phyloP scores from a whole-genome alignment of 2,113 vertebrate genomes.

The Arothron firmamentum region DNA sequence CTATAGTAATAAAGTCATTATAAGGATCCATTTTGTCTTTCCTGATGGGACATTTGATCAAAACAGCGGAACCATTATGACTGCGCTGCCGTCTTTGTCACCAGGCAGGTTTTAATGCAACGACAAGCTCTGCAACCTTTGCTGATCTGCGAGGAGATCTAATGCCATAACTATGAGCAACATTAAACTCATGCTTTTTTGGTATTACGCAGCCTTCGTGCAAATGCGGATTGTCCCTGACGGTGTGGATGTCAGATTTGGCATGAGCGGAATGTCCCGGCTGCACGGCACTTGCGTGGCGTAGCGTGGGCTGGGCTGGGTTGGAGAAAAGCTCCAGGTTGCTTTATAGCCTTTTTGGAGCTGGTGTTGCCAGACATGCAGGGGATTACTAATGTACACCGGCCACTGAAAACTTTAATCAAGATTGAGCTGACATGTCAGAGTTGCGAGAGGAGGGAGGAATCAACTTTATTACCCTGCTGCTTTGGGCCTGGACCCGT shows the following conservation, averaged over 20 bases:
- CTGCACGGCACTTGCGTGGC: too few species aligned
- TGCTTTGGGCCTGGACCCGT: constrained; percentile 26
- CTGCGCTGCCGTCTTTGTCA: too few species aligned
- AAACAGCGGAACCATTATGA: too few species aligned
- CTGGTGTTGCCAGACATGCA: constrained; percentile 7
- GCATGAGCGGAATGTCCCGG: too few species aligned
- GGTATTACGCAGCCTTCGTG: constrained; percentile 5
- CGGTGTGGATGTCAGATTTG: constrained; percentile 8
- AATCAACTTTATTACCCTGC: constrained; percentile 54
- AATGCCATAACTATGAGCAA: neutral
- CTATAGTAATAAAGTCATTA: too few species aligned
- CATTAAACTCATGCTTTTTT: constrained; percentile 1
- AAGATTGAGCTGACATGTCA: constrained; percentile 50
- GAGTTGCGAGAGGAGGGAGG: constrained; percentile 35
- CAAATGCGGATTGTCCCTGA: constrained; percentile 26
- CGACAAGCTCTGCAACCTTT: neutral
- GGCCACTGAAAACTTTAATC: constrained; percentile 38
- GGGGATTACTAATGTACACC: constrained; percentile 9
- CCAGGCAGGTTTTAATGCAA: too few species aligned
- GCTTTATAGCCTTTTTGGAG: constrained; percentile 38
- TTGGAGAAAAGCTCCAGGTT: neutral
- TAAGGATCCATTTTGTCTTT: too few species aligned
- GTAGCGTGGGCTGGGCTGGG: too few species aligned
- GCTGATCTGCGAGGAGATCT: neutral
- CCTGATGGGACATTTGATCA: too few species aligned